Evolutionary conservation across 2,113 vertebrate genomes (phyloP), one percentile per base, ranked within the genome.

Genomic region (Atherinomorus stipes): DNA sequence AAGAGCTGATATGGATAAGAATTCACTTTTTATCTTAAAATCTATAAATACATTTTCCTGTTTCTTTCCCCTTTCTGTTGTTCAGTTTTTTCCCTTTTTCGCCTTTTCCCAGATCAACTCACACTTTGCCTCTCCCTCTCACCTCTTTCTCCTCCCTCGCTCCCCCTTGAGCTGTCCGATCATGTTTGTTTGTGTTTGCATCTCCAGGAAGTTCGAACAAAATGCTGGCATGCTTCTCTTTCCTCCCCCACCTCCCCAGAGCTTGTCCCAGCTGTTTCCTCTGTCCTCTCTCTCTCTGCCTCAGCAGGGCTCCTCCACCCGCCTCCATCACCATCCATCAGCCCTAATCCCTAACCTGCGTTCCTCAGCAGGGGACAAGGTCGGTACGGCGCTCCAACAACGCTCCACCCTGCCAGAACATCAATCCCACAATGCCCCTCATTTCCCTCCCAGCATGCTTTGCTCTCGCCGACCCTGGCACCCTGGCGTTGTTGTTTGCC

Each of bases 261-360:
- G 11, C 74, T 80, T 12, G 21, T 82, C 81, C 85, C 91, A 92
- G 90, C 91, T 91, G 89, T 90, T 92, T 92, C 91, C 91, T 86
- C 83, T 66, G 50, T 80, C 81, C 85, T 84, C 82, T 73, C 87
- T 85, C 75, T 62, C 81, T 79, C 61, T 23, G 50, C 61, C 88
- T 66, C 88, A 79, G 86, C 83, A 69, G 85, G 90, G 12, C 64
- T 65, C 62, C 79, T 69, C 60, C 58, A 25, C 42, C 70, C 15
- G 37, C 58, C 49, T 71, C 83, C 81, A 54, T 53, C 73, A 64
- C 58, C 80, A 83, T 84, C 88, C 80, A 86, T 88, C 85, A 84
- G 45, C 25, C 58, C 75, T 78, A 89, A 82, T 78, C 65, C 71
- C 85, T 71, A 74, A 82, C 78, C 85, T 72, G 75, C 73, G 31